These are phyloP conservation scores for Lepilemur ruficaudatus DNA, from an alignment of 2,797 vertebrate genomes.

Conservation along the genomic window DNA sequence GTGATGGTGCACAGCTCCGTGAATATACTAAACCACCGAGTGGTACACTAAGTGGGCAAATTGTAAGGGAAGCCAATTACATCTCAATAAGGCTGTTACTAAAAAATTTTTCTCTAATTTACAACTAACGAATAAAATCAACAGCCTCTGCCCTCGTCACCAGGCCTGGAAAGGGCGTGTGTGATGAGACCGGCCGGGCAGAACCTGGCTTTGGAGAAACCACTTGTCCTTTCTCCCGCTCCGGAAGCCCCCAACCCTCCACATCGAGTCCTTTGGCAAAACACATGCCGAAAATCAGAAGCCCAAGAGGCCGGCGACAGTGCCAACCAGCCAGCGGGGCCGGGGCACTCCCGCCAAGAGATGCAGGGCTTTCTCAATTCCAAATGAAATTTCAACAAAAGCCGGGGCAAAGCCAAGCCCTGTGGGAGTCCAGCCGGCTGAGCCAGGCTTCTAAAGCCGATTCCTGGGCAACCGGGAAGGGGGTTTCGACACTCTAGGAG, in stretches of 20 bases:
- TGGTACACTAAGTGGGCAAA: neutral
- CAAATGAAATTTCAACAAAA: neutral
- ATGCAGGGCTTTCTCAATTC: neutral
- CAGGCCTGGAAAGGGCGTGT: accelerated
- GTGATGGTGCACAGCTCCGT: neutral
- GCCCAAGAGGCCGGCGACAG: neutral
- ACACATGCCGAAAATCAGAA: neutral
- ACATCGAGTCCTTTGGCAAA: neutral
- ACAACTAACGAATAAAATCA: neutral
- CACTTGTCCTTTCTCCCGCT: no score
- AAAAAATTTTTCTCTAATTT: neutral
- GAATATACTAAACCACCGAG: neutral
- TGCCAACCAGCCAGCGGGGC: neutral
- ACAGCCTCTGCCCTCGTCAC: neutral
- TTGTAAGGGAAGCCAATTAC: neutral
- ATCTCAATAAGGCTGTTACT: neutral
- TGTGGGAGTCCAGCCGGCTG: neutral
- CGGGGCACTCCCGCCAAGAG: neutral
- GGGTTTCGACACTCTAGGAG: neutral
- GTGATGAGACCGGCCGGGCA: neutral
- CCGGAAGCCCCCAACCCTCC: neutral
- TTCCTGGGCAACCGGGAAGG: neutral
- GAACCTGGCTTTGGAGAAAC: neutral
- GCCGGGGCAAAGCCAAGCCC: neutral
- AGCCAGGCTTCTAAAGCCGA: neutral